Evolutionary conservation across 2,797 vertebrate species (phyloP).

Genomic region (Cuniculus paca): DNA sequence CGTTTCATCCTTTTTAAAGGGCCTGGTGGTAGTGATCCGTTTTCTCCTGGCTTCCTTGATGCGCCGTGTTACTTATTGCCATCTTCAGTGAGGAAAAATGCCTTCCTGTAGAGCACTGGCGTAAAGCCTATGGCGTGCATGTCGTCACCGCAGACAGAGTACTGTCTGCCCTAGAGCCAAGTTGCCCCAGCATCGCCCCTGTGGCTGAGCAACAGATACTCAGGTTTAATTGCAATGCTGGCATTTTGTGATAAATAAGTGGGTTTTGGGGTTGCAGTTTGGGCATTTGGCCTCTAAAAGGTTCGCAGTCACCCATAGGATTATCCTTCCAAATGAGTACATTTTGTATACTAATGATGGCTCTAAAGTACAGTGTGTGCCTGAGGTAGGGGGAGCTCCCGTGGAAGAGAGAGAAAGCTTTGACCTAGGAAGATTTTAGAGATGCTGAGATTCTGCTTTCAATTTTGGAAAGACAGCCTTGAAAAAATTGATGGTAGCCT

Average conservation of each 20-base stretch:
- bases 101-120: background rate
- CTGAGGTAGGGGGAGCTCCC: background rate
- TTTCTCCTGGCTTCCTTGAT: background rate
- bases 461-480: slow-evolving; percentile 36
- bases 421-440: background rate
- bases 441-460: slow-evolving; percentile 10
- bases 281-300: background rate
- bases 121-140: background rate
- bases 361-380: background rate
- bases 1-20: background rate
- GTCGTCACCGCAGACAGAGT: background rate
- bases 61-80: background rate
- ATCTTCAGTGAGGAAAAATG: background rate
- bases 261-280: background rate
- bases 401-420: background rate
- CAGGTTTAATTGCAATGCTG: background rate
- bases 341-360: slow-evolving; percentile 23
- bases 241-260: background rate
- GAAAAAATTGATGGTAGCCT: background rate
- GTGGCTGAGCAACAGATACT: background rate
- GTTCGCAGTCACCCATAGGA: background rate
- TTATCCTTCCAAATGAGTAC: slow-evolving; percentile 9
- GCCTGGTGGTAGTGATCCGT: background rate
- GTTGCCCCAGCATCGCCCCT: background rate
- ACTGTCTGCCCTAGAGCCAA: background rate